These are phyloP conservation scores for Hyla sarda DNA, from an alignment of 2,113 vertebrate species.

Conservation along the genomic window DNA sequence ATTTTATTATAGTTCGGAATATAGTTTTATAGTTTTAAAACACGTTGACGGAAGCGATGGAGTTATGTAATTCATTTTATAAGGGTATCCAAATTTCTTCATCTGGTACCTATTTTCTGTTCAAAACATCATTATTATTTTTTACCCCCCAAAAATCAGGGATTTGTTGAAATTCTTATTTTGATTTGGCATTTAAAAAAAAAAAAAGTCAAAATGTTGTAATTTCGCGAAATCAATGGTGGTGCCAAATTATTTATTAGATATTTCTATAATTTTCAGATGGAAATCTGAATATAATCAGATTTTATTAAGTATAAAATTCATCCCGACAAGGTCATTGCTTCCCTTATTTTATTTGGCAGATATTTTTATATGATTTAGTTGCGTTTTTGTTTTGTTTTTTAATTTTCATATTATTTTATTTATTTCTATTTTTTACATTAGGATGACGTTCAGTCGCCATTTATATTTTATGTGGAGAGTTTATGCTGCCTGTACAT, in stretches of 20 bases:
- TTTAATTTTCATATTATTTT: no score
- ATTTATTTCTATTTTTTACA: neutral
- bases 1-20: neutral
- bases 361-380: neutral
- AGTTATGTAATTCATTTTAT: neutral
- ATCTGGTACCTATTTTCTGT: neutral
- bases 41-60: neutral
- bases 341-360: neutral
- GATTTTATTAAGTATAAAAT: neutral
- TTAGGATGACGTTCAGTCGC: no score
- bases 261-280: neutral
- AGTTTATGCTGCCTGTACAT: slow-evolving; percentile 2
- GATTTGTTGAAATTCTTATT: neutral
- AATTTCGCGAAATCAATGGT: neutral
- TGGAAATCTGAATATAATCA: neutral
- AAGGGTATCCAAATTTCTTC: neutral
- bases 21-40: neutral
- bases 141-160: neutral
- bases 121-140: neutral
- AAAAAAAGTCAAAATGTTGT: no score
- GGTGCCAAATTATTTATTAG: neutral
- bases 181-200: neutral
- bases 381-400: neutral
- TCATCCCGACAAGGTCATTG: neutral
- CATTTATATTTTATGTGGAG: neutral